Conservation (phyloP, 2,113 vertebrate genomes). For the Rhizomys pruinosus region DNA sequence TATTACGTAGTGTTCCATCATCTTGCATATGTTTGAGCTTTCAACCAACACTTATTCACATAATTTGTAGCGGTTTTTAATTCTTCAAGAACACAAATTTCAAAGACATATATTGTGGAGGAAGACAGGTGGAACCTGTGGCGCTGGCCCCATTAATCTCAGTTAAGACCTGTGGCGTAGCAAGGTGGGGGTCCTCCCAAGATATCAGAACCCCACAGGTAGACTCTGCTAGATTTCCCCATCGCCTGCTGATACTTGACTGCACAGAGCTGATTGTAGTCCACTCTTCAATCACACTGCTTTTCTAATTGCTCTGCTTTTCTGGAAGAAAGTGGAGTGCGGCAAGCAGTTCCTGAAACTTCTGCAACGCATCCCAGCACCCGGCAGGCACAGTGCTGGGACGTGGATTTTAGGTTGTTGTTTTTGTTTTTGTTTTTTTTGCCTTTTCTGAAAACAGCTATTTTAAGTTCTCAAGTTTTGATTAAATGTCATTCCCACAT, state of each 20-base stretch:
- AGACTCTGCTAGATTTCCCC: background rate
- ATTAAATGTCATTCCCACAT: too few species aligned
- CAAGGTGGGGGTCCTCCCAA: background rate
- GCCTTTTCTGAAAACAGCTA: background rate
- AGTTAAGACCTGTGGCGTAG: background rate
- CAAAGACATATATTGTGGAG: background rate
- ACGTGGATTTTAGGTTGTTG: too few species aligned
- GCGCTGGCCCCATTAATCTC: background rate
- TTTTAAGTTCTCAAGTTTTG: too few species aligned
- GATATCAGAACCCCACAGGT: background rate
- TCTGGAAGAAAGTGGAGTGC: background rate
- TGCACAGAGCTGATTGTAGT: background rate
- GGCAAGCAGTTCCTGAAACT: background rate
- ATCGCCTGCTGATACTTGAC: too few species aligned
- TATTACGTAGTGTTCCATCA: background rate
- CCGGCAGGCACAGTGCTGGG: too few species aligned
- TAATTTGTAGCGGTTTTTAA: background rate
- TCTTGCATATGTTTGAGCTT: background rate
- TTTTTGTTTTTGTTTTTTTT: background rate
- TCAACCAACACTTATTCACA: background rate
- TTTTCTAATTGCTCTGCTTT: background rate
- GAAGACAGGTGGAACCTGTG: background rate
- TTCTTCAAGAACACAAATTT: background rate
- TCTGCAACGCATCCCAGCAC: background rate
- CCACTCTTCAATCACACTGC: background rate